Percentiles rank a stretch among this genome's conserved stretches.
phyloP scores from a whole-genome alignment of 2,797 vertebrate species.

The Lateolabrax maculatus region DNA sequence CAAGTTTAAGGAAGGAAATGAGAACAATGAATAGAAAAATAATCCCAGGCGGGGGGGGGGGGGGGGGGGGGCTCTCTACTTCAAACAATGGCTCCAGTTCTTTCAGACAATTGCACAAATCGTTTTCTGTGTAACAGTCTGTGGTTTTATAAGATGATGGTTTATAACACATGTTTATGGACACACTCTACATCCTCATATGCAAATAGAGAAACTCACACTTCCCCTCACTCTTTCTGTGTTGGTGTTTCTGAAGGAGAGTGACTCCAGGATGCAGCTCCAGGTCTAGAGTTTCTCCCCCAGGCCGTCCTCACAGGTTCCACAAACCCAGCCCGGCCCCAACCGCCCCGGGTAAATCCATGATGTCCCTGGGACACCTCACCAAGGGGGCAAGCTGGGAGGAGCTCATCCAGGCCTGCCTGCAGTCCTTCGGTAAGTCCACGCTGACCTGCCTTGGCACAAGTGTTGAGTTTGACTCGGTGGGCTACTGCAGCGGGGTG shows the following conservation, averaged over 20 bases:
- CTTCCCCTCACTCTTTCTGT: slow-evolving; percentile 49
- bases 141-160: not conserved
- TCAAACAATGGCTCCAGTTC: slow-evolving; percentile 54
- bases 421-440: slow-evolving; percentile 95
- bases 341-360: slow-evolving; percentile 82
- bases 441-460: not conserved
- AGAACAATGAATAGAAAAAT: slow-evolving; percentile 74
- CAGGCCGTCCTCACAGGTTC: slow-evolving; percentile 84
- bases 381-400: slow-evolving; percentile 94
- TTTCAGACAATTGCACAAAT: not conserved
- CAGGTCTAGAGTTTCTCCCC: slow-evolving; percentile 87
- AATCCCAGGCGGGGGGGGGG: slow-evolving; percentile 1
- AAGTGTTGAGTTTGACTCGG: not conserved
- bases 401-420: slow-evolving; percentile 93
- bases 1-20: slow-evolving; percentile 76
- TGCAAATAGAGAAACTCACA: slow-evolving; percentile 33
- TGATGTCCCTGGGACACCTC: slow-evolving; percentile 90
- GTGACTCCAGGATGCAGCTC: slow-evolving; percentile 86
- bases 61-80: slow-evolving; percentile 5
- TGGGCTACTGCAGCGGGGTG: not conserved
- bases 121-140: slow-evolving; percentile 17
- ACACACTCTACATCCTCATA: slow-evolving; percentile 12
- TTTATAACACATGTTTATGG: slow-evolving; percentile 2
- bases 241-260: slow-evolving; percentile 83
- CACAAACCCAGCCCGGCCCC: slow-evolving; percentile 85